Evolutionary conservation across 37 sponge, comb jelly and placozoan species (phyloP).

Genomic region (Chondrosia reniformis): DNA sequence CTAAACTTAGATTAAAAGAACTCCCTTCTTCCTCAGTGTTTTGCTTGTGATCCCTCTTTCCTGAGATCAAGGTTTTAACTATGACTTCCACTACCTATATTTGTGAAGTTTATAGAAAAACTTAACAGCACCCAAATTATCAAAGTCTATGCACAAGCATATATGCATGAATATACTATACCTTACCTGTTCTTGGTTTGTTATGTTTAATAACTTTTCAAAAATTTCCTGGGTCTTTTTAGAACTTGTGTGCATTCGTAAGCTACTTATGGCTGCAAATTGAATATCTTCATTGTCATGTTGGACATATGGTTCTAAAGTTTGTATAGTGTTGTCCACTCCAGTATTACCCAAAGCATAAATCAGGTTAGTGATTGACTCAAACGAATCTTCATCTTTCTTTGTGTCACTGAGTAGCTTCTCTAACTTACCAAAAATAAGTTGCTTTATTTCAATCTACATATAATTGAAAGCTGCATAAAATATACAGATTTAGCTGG

Average conservation of each 20-base stretch:
- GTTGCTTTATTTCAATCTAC: no score
- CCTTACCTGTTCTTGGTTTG: background rate
- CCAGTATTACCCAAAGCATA: constrained; percentile 31
- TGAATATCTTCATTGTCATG: background rate
- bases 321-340: background rate
- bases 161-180: background rate
- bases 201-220: background rate
- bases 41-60: background rate
- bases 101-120: background rate
- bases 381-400: no score
- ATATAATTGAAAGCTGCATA: no score
- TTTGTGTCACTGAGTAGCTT: no score
- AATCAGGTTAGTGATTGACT: background rate
- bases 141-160: background rate
- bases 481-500: no score
- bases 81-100: background rate
- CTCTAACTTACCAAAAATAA: no score
- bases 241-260: background rate
- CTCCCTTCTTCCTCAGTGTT: constrained; percentile 2
- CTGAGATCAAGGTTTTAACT: background rate
- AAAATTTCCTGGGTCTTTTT: background rate
- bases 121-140: no score
- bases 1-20: background rate
- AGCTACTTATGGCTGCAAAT: constrained; percentile 8
- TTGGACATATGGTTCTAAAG: background rate